These are phyloP conservation scores for Strigamia crassipes DNA, from an alignment of 2,888 invertebrate genomes.

Conservation along the genomic window DNA sequence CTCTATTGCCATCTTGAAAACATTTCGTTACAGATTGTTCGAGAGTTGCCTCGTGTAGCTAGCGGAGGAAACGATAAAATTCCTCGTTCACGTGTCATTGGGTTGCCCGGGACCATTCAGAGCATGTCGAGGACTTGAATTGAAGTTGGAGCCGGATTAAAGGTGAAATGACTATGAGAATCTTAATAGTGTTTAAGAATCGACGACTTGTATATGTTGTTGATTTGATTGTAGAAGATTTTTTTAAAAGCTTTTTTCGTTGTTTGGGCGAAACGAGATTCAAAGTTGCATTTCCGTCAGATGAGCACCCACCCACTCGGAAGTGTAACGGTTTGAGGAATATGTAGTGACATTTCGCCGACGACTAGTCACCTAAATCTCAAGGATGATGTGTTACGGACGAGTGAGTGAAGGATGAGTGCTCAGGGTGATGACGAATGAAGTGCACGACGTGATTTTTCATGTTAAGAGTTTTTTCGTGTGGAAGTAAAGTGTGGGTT, in stretches of 20 bases:
- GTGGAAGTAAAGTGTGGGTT: background rate
- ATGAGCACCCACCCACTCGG: background rate
- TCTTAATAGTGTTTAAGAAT: background rate
- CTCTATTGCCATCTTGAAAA: background rate
- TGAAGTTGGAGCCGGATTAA: background rate
- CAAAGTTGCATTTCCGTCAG: background rate
- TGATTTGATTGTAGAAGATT: background rate
- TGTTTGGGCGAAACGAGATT: background rate
- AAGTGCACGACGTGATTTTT: background rate
- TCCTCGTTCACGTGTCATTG: conserved; percentile 14
- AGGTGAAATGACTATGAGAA: background rate
- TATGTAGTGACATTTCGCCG: background rate
- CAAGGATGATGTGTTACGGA: conserved; percentile 2
- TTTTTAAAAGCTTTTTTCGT: background rate
- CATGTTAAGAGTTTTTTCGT: background rate
- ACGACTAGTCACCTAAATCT: background rate
- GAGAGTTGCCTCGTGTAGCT: background rate
- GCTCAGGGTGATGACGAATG: conserved; percentile 6
- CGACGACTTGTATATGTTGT: background rate
- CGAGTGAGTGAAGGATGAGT: background rate
- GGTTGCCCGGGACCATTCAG: conserved; percentile 11
- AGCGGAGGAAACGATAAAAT: background rate
- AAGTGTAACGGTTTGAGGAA: background rate
- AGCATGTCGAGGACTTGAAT: background rate
- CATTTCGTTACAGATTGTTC: background rate